A percentile compares a stretch with the other conserved stretches of the same genome.
phyloP scores from a whole-genome alignment of 2,113 vertebrate species.

The Vombatus ursinus region DNA sequence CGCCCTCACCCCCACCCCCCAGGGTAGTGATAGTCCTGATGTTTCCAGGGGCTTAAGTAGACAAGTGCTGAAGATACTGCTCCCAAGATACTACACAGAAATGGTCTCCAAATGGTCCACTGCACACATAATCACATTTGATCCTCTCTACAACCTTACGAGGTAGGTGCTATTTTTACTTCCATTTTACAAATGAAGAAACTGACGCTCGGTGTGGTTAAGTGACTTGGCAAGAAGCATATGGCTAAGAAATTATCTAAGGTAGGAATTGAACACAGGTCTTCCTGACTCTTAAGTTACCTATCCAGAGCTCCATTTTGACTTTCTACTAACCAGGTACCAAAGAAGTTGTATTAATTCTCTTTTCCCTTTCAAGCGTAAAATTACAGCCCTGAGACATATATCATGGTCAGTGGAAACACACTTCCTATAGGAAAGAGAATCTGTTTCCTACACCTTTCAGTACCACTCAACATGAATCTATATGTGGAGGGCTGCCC shows the following conservation, averaged over 20 bases:
- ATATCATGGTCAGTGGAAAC: background rate
- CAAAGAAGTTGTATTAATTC: background rate
- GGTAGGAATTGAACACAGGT: background rate
- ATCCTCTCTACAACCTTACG: background rate
- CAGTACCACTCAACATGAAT: background rate
- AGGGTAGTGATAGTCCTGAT: background rate
- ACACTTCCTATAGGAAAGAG: background rate
- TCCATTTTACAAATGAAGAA: background rate
- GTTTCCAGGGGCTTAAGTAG: background rate
- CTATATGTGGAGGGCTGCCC: background rate
- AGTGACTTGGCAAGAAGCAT: background rate
- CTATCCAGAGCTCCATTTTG: background rate
- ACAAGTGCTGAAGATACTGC: background rate
- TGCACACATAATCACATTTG: background rate
- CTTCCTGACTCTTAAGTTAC: no score
- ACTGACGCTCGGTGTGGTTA: background rate
- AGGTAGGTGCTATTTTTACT: background rate
- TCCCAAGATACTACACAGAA: background rate
- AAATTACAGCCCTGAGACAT: background rate
- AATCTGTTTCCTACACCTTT: background rate
- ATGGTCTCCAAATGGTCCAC: background rate
- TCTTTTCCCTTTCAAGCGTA: background rate
- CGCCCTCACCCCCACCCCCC: no score
- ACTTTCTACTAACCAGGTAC: background rate
- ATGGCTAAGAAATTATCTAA: background rate